Evolutionary conservation across 2,113 vertebrate genomes (phyloP).

Genomic region (Nanorana parkeri): DNA sequence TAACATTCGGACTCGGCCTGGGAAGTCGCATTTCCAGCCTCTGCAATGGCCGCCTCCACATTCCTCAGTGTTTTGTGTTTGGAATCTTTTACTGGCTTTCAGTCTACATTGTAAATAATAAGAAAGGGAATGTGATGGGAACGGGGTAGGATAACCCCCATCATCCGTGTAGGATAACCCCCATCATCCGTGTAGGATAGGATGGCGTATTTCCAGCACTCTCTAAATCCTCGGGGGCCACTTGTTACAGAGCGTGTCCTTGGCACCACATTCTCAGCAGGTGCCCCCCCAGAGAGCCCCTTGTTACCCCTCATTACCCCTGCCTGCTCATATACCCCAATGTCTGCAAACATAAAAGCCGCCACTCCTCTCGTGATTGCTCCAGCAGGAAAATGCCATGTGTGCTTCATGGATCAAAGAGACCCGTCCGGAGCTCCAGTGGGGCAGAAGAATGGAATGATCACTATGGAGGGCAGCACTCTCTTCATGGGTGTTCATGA

Average conservation of each 20-base stretch:
- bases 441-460: constrained; percentile 70
- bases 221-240: neutral
- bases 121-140: neutral
- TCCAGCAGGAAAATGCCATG: neutral
- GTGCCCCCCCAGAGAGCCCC: neutral
- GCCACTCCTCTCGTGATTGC: constrained; percentile 57
- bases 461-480: neutral
- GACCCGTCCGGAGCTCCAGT: constrained; percentile 55
- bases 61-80: no score
- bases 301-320: constrained; percentile 65
- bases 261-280: neutral
- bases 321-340: constrained; percentile 48
- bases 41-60: no score
- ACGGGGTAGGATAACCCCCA: no score
- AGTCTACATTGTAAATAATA: neutral
- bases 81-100: no score
- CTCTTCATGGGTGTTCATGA: neutral
- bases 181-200: no score
- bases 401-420: constrained; percentile 61
- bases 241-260: no score
- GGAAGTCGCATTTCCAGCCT: no score
- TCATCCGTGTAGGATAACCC: no score
- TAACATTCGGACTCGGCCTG: no score
- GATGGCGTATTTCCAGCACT: no score
- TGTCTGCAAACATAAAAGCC: constrained; percentile 37